Percentiles rank a stretch among this genome's conserved stretches.
These are phyloP conservation scores for Tipula helvola DNA, from an alignment of 2,888 invertebrate genomes.

Conservation along the genomic window DNA sequence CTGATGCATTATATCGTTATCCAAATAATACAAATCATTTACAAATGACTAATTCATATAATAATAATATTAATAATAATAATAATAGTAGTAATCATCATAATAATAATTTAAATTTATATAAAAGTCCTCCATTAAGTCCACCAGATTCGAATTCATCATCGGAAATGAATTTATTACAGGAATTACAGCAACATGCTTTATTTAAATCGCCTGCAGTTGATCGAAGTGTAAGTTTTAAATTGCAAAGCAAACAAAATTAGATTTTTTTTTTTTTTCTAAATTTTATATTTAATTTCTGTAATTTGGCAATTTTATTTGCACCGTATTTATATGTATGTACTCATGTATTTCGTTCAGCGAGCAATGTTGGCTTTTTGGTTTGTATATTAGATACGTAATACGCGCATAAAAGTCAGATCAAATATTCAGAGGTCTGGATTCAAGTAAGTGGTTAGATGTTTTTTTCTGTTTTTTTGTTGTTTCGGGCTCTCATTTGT, in stretches of 20 bases:
- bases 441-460: background rate
- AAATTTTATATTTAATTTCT: background rate
- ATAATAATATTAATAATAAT: conserved; percentile 12
- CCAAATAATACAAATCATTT: background rate
- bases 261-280: background rate
- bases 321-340: background rate
- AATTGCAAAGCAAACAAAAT: background rate
- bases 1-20: background rate
- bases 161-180: conserved; percentile 39
- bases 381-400: background rate
- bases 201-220: conserved; percentile 44
- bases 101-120: conserved; percentile 24
- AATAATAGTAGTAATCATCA: conserved; percentile 13
- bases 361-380: background rate
- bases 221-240: conserved; percentile 47
- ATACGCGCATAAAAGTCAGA: background rate
- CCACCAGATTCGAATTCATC: conserved; percentile 30
- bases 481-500: background rate
- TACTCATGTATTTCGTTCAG: background rate
- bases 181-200: conserved; percentile 43
- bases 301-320: background rate
- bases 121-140: conserved; percentile 33
- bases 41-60: background rate
- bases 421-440: background rate
- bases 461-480: background rate